Base-by-base conservation (phyloP, 2,888 invertebrate species). In the Uropetala carovei region DNA sequence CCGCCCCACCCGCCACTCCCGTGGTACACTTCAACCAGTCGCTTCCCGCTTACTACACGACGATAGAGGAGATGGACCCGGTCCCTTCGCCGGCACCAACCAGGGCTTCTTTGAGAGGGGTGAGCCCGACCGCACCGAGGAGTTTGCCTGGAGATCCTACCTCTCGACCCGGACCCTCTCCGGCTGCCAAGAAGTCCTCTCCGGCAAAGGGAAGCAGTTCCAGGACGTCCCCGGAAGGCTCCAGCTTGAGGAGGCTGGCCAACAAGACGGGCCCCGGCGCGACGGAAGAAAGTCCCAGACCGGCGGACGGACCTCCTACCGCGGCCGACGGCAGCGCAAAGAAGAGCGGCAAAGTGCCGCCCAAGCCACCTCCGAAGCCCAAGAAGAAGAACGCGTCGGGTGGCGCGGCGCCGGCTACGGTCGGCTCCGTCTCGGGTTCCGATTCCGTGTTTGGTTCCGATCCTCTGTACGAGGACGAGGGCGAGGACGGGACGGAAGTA, bases 401-500 rank as follows among this genome's bases (percentile, higher is more conserved):
- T 92, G 93, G 56, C 91, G 89, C 92, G 27, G 92, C 56, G 13
- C 27, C 57, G 18, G 60, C 60, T 4, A 43, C 57, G 57, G 43
- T 56, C 86, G 86, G 86, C 1, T 86, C 86, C 0, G 60, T 60
- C 43, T 86, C 86, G 30, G 86, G 86, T 10, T 68, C 89, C 43
- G 89, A 89, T 43, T 89, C 89, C 18, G 64, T 64, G n/a, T 97
- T 96, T 94, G 86, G 89, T 84, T 91, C 92, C 14, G 97, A 97
- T 94, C 98, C 98, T 93, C 95, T 98, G 93, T 98, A 98, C 94
- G 98, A 98, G 94, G 98, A 98, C 94, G 98, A 98, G 95, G 98
- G 98, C 58, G 98, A 98, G 94, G 98, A 98, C 94, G 98, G 98
- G 93, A 98, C 98, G 94, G 98, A 98, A 96, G 98, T 98, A 91